Evolutionary conservation across 2,888 invertebrate species (phyloP).

Genomic region (Tortricodes alternella): DNA sequence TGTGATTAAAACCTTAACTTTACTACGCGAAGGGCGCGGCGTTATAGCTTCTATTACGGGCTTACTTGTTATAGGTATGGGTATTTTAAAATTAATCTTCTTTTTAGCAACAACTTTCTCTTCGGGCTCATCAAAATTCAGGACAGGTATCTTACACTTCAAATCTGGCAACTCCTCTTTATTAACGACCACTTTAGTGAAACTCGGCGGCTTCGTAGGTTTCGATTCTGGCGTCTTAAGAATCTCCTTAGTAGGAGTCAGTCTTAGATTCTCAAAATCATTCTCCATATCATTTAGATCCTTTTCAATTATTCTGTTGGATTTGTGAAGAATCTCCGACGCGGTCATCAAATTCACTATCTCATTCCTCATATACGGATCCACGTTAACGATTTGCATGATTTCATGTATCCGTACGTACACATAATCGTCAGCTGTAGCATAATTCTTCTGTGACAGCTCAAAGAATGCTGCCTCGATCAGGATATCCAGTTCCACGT

Average conservation of each 20-base stretch:
- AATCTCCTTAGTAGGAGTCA: slow-evolving; percentile 42
- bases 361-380: slow-evolving; percentile 53
- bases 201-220: slow-evolving; percentile 38
- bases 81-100: slow-evolving; percentile 58
- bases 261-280: slow-evolving; percentile 51
- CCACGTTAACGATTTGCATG: slow-evolving; percentile 33
- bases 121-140: slow-evolving; percentile 54
- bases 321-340: slow-evolving; percentile 48
- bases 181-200: slow-evolving; percentile 47
- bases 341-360: slow-evolving; percentile 58
- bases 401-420: slow-evolving; percentile 56
- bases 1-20: slow-evolving; percentile 28
- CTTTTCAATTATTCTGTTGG: slow-evolving; percentile 31
- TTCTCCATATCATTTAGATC: slow-evolving; percentile 41
- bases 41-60: slow-evolving; percentile 58
- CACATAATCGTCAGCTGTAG: slow-evolving; percentile 52
- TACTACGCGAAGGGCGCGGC: slow-evolving; percentile 43
- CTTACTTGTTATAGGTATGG: slow-evolving; percentile 52
- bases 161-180: slow-evolving; percentile 62
- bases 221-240: slow-evolving; percentile 55
- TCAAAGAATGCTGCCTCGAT: slow-evolving; percentile 61
- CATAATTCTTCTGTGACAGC: slow-evolving; percentile 44
- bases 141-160: slow-evolving; percentile 54
- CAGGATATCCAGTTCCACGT: slow-evolving; percentile 48
- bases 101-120: slow-evolving; percentile 34